A percentile compares a stretch with the other conserved stretches of the same genome.
Evolutionary conservation across 2,113 vertebrate genomes (phyloP).

Genomic region (Oxygymnocypris stewartii): DNA sequence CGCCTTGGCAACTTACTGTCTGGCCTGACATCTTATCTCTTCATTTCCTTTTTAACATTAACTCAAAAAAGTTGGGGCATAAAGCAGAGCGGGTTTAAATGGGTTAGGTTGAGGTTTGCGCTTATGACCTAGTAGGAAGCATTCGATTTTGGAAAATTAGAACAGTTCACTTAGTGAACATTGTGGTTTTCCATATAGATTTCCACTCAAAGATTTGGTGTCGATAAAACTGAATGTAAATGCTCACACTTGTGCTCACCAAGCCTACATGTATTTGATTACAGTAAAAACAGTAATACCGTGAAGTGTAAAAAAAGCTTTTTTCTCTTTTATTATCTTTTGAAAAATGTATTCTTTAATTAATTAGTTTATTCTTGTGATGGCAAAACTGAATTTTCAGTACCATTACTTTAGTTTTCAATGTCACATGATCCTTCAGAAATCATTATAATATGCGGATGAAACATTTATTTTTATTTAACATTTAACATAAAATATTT

Average conservation of each 20-base stretch:
- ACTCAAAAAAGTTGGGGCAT: background rate
- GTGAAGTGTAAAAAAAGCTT: too few relatives aligned
- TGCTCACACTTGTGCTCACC: background rate
- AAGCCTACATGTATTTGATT: background rate
- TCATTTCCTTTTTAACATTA: background rate
- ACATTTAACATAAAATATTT: too few relatives aligned
- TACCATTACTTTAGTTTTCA: background rate
- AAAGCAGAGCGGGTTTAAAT: background rate
- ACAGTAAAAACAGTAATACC: background rate
- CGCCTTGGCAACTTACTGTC: slow-evolving; percentile 11
- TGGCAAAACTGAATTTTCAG: background rate
- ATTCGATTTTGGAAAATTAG: background rate
- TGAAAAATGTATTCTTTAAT: background rate
- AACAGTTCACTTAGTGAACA: background rate
- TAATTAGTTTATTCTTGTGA: background rate
- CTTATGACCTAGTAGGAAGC: background rate
- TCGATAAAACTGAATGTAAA: background rate
- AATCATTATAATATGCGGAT: background rate
- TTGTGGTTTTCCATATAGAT: background rate
- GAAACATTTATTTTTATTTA: background rate
- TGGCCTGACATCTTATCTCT: background rate
- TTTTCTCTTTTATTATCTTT: background rate
- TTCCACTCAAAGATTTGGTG: background rate
- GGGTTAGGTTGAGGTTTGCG: background rate
- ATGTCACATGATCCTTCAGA: background rate